Evolutionary conservation across 2,113 vertebrate genomes (phyloP).

Genomic region (Dromiciops gliroides): DNA sequence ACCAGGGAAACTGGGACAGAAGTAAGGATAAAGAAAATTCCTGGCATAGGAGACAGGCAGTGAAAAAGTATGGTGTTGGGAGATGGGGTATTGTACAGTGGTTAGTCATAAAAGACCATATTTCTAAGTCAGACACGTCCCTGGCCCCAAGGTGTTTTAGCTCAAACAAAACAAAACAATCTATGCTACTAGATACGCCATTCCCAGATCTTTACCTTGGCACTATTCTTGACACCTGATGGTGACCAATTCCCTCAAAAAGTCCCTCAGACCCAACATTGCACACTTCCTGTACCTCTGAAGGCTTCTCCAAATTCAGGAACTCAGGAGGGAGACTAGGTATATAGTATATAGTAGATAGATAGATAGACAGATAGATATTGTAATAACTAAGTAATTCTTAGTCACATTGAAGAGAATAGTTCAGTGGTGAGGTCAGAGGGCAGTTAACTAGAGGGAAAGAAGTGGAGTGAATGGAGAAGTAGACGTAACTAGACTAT

Average conservation of each 20-base stretch:
- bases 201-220: not conserved
- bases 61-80: no score
- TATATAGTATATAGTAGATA: no score
- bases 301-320: not conserved
- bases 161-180: not conserved
- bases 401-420: no score
- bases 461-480: not conserved
- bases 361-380: no score
- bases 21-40: not conserved
- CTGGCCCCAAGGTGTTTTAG: not conserved
- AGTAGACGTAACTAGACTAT: not conserved
- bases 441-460: no score
- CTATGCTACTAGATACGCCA: not conserved
- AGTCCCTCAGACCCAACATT: not conserved
- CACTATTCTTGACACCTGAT: not conserved
- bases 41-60: no score
- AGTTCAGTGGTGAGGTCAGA: no score
- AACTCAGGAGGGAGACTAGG: not conserved
- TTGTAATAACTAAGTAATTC: no score
- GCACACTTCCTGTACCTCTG: no score
- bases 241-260: not conserved
- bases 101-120: not conserved
- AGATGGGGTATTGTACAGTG: no score
- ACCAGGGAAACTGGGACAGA: not conserved
- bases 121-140: not conserved